Percentiles rank a stretch among this genome's conserved stretches.
Conservation (phyloP, 2,888 invertebrate genomes). For the Drosophila greeni region DNA sequence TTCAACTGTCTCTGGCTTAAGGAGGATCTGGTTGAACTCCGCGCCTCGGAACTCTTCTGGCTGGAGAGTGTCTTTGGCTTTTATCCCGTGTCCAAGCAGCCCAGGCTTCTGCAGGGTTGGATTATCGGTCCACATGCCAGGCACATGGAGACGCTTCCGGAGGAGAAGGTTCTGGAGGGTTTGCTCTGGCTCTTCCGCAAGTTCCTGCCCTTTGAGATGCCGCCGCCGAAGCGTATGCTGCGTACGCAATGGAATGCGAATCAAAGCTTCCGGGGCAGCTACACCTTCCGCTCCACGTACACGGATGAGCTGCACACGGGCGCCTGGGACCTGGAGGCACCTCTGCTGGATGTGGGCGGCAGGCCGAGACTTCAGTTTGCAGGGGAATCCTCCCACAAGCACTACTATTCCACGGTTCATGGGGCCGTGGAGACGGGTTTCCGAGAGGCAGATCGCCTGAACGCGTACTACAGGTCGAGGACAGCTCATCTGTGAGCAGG, state of each 20-base stretch:
- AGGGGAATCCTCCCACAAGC: constrained; percentile 84
- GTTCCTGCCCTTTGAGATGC: constrained; percentile 66
- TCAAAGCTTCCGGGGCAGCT: constrained; percentile 83
- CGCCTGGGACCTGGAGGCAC: constrained; percentile 81
- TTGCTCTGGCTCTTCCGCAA: constrained; percentile 70
- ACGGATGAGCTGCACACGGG: constrained; percentile 81
- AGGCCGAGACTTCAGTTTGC: constrained; percentile 83
- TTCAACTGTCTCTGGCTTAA: constrained; percentile 82
- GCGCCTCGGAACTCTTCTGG: constrained; percentile 80
- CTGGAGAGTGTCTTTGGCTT: constrained; percentile 83
- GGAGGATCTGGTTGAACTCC: constrained; percentile 75
- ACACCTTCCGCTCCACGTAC: constrained; percentile 82
- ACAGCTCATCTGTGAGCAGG: constrained; percentile 59
- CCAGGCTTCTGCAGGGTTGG: constrained; percentile 84
- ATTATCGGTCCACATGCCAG: constrained; percentile 82
- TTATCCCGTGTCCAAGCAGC: constrained; percentile 82
- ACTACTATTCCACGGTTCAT: constrained; percentile 84
- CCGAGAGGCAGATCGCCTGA: constrained; percentile 84
- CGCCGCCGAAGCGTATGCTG: constrained; percentile 57
- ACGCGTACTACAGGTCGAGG: constrained; percentile 69
- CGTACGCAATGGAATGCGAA: constrained; percentile 85
- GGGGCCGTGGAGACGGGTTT: constrained; percentile 87
- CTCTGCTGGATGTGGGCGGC: constrained; percentile 76
- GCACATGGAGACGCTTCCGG: constrained; percentile 82
- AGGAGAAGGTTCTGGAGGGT: constrained; percentile 77